A percentile compares a stretch with the other conserved stretches of the same genome.
Evolutionary conservation across 2,888 invertebrate species (phyloP).

Genomic region (Lithophane socia): DNA sequence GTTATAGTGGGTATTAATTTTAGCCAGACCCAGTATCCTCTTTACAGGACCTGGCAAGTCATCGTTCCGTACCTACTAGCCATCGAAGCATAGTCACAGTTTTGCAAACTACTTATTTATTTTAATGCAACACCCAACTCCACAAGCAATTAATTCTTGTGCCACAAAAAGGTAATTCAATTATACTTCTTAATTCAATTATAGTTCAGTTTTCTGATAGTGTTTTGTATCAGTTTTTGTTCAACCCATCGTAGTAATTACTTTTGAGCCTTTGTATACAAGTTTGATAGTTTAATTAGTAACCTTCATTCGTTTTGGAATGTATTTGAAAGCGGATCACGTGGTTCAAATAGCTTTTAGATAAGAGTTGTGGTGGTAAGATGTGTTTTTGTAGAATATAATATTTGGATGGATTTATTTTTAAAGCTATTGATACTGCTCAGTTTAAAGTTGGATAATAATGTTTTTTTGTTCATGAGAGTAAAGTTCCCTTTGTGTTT

Average conservation of each 20-base stretch:
- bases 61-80: background rate
- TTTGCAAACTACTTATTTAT: constrained; percentile 7
- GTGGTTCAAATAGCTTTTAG: constrained; percentile 44
- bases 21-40: background rate
- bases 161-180: constrained; percentile 65
- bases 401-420: constrained; percentile 21
- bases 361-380: constrained; percentile 42
- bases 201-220: constrained; percentile 69
- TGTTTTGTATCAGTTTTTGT: constrained; percentile 75
- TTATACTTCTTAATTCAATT: constrained; percentile 74
- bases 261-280: constrained; percentile 67
- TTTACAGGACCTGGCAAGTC: background rate
- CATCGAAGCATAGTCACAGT: background rate
- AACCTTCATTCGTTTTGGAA: constrained; percentile 59
- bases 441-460: background rate
- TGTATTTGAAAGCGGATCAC: constrained; percentile 61
- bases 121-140: constrained; percentile 35
- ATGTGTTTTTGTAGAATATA: constrained; percentile 34
- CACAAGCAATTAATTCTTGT: constrained; percentile 48
- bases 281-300: constrained; percentile 67
- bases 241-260: constrained; percentile 72
- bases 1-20: background rate
- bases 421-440: background rate
- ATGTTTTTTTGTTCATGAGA: background rate
- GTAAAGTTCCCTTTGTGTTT: background rate